Percentiles rank a stretch among this genome's conserved stretches.
Evolutionary conservation across 2,888 invertebrate genomes (phyloP).

Genomic region (Petrolisthes manimaculis): DNA sequence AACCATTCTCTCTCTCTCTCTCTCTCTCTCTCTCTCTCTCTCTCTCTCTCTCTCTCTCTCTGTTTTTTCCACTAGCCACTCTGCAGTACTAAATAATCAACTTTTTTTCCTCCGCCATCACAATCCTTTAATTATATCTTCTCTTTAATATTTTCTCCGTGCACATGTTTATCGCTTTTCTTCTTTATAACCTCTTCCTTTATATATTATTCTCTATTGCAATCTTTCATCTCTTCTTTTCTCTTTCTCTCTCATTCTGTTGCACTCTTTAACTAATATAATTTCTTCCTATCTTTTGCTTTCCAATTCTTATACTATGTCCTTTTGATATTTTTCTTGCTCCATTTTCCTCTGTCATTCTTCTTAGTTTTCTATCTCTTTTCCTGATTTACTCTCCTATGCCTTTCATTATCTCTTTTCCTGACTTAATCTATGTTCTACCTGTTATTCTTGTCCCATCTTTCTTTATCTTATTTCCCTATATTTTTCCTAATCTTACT

Average conservation of each 20-base stretch:
- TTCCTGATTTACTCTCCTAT: neutral
- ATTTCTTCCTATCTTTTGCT: neutral
- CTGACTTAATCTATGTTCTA: neutral
- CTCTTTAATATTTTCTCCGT: too few species aligned
- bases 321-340: neutral
- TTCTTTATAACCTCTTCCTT: too few species aligned
- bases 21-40: too few species aligned
- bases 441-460: neutral
- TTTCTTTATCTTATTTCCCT: neutral
- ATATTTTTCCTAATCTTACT: neutral
- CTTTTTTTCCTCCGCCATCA: too few species aligned
- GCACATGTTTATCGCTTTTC: too few species aligned
- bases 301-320: neutral
- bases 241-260: neutral
- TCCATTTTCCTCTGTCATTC: neutral
- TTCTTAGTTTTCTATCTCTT: neutral
- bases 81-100: too few species aligned
- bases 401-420: neutral
- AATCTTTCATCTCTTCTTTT: neutral
- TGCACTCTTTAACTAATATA: neutral
- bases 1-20: too few species aligned
- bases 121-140: too few species aligned
- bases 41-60: too few species aligned
- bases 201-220: too few species aligned
- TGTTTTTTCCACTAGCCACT: too few species aligned